Conservation (phyloP, 2,888 invertebrate species). For the Drosophila putrida region DNA sequence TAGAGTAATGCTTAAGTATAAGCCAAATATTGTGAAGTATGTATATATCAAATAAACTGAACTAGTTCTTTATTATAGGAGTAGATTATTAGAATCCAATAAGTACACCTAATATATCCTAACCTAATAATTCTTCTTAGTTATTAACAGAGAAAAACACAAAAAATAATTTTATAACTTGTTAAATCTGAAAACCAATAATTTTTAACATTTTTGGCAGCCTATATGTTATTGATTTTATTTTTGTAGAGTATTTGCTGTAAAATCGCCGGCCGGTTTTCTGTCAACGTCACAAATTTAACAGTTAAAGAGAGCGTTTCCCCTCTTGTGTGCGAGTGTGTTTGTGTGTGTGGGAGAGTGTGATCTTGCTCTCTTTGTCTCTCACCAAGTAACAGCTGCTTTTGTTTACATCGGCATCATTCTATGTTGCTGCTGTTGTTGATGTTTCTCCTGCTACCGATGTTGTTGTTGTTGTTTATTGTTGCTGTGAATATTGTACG, state of each 20-base stretch:
- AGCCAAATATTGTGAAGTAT: too few species aligned
- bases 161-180: too few species aligned
- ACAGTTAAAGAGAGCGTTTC: conserved; percentile 70
- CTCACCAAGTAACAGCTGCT: conserved; percentile 59
- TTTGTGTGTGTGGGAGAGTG: conserved; percentile 21
- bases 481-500: conserved; percentile 33
- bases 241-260: conserved; percentile 32
- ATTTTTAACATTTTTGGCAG: background rate
- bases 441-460: conserved; percentile 21
- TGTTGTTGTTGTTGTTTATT: conserved; percentile 42
- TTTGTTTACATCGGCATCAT: conserved; percentile 71
- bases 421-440: conserved; percentile 49
- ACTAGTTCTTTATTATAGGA: background rate
- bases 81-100: background rate
- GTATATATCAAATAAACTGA: too few species aligned
- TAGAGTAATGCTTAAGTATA: too few species aligned
- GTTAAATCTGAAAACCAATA: background rate
- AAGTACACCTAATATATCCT: background rate
- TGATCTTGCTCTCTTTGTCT: conserved; percentile 41
- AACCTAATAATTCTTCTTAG: too few species aligned
- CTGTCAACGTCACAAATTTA: conserved; percentile 72
- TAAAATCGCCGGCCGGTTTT: conserved; percentile 76
- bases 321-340: conserved; percentile 10
- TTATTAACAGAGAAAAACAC: too few species aligned
- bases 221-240: conserved; percentile 3